phyloP scores from a whole-genome alignment of 2,113 vertebrate species.

The Pitta sordida region DNA sequence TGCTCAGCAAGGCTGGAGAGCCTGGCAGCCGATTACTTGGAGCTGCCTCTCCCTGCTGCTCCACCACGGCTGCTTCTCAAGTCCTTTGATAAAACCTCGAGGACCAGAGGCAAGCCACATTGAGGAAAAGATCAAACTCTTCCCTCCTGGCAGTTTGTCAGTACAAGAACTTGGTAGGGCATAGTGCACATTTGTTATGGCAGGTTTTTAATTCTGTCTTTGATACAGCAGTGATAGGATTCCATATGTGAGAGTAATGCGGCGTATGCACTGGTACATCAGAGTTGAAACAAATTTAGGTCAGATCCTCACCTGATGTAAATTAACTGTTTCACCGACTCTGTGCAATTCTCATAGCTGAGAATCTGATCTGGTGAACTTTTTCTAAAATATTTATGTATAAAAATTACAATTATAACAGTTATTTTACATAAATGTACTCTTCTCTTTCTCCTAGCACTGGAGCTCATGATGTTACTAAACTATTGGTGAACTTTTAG shows the following conservation, averaged over 20 bases:
- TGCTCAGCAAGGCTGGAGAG: not conserved
- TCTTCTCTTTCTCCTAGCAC: not conserved
- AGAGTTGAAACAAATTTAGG: slow-evolving; percentile 39
- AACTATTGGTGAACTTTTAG: slow-evolving; percentile 14
- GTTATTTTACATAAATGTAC: not conserved
- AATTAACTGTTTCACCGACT: slow-evolving; percentile 35
- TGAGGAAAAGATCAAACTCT: slow-evolving; percentile 51
- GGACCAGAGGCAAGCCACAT: not conserved
- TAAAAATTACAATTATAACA: not conserved
- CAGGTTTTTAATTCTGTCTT: slow-evolving; percentile 54
- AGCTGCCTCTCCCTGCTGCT: slow-evolving; percentile 5
- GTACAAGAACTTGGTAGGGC: slow-evolving; percentile 27
- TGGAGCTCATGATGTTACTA: not conserved
- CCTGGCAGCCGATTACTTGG: not conserved
- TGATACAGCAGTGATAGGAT: slow-evolving; percentile 32
- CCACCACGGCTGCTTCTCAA: slow-evolving; percentile 5
- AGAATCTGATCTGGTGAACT: not conserved
- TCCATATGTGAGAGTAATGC: slow-evolving; percentile 28
- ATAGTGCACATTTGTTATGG: slow-evolving; percentile 62
- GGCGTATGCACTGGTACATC: not conserved
- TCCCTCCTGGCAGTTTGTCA: slow-evolving; percentile 50
- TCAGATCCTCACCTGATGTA: slow-evolving; percentile 53
- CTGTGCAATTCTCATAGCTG: not conserved
- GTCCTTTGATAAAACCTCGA: slow-evolving; percentile 43
- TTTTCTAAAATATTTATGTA: not conserved